Evolutionary conservation across 2,888 invertebrate genomes (phyloP).

Genomic region (Meganola albula): DNA sequence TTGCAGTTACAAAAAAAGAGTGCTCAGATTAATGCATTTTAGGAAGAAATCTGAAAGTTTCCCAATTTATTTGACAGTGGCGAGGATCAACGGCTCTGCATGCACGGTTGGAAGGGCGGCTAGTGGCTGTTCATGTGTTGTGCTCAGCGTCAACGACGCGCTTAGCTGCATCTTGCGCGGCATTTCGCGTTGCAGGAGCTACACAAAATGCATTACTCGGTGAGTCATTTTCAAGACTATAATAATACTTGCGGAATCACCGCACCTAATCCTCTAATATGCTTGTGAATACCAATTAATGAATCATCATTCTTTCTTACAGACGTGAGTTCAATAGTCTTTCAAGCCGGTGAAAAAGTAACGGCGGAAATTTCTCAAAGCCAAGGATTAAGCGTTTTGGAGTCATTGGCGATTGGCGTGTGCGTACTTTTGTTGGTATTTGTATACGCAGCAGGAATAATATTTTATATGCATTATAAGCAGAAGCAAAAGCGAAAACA

Average conservation of each 20-base stretch:
- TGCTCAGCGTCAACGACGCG: constrained; percentile 82
- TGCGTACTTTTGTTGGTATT: constrained; percentile 87
- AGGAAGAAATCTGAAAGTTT: constrained; percentile 19
- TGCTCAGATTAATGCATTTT: constrained; percentile 35
- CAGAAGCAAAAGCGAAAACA: constrained; percentile 79
- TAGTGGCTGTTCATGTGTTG: constrained; percentile 86
- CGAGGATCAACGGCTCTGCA: constrained; percentile 86
- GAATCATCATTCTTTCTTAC: constrained; percentile 25
- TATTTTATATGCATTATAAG: constrained; percentile 86
- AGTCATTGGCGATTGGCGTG: constrained; percentile 88
- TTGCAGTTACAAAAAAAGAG: constrained; percentile 22
- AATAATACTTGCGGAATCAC: constrained; percentile 12
- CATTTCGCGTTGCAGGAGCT: constrained; percentile 89
- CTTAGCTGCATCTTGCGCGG: constrained; percentile 88
- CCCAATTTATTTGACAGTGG: constrained; percentile 79
- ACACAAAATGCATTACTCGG: constrained; percentile 72
- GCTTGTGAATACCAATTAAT: constrained; percentile 11
- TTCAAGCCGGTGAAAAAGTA: constrained; percentile 80
- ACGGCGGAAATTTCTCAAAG: constrained; percentile 69
- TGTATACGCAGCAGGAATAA: constrained; percentile 90
- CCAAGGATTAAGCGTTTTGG: constrained; percentile 83
- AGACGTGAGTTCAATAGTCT: constrained; percentile 89
- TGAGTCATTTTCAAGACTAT: constrained; percentile 26
- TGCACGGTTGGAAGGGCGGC: constrained; percentile 85
- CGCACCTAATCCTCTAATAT: constrained; percentile 13